Conservation (phyloP, 2,797 vertebrate genomes). For the Tangara arthus region DNA sequence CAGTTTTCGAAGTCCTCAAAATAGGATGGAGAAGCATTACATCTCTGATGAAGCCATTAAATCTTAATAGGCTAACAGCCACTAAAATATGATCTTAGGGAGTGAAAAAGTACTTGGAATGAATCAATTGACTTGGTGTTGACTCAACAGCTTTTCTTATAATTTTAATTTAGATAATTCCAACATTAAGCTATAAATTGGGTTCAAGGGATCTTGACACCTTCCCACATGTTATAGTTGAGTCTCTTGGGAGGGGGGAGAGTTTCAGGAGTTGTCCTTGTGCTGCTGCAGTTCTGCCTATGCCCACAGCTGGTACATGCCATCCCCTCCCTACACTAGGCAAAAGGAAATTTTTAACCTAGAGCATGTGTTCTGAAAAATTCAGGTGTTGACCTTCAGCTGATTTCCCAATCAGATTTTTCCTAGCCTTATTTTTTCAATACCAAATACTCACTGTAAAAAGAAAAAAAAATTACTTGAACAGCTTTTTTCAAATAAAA, state of each 20-base stretch:
- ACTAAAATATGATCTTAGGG: neutral
- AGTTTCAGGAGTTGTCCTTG: neutral
- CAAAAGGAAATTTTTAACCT: neutral
- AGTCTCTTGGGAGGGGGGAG: neutral
- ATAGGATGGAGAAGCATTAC: neutral
- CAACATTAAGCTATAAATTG: neutral
- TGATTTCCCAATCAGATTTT: neutral
- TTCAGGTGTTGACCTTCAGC: neutral
- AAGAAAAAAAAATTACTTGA: neutral
- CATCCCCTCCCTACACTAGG: neutral
- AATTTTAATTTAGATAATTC: conserved; percentile 6
- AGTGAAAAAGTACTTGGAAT: conserved; percentile 10
- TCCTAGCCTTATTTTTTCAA: neutral
- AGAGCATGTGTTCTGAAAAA: neutral
- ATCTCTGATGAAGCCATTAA: conserved; percentile 3
- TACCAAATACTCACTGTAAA: neutral
- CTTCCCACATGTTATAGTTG: neutral
- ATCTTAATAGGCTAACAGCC: neutral
- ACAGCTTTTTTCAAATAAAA: neutral
- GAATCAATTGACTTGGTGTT: neutral
- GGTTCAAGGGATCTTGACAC: neutral
- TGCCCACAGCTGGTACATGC: neutral
- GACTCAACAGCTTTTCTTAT: neutral
- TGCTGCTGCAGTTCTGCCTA: neutral
- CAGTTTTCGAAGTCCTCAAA: conserved; percentile 1